These are phyloP conservation scores for Paraplagusia blochii DNA, from an alignment of 2,113 vertebrate species.

Conservation along the genomic window DNA sequence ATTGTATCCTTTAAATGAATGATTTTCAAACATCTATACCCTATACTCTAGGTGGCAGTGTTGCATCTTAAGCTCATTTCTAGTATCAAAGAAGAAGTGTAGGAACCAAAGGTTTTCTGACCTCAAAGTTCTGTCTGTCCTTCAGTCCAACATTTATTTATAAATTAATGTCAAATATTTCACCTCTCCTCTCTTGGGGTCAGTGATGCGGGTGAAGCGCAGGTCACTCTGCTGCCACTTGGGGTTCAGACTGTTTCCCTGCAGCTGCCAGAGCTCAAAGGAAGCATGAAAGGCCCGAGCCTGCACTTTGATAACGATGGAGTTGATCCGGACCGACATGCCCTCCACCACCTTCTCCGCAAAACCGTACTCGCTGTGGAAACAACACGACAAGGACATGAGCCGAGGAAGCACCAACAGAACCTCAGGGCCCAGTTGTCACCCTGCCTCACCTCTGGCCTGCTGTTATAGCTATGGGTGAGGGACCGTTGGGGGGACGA, in stretches of 20 bases:
- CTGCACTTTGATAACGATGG: constrained; percentile 95
- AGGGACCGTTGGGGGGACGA: constrained; percentile 92
- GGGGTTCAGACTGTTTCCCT: constrained; percentile 95
- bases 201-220: constrained; percentile 89
- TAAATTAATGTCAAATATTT: too few relatives aligned
- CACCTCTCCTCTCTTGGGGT: constrained; percentile 94
- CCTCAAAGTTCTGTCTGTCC: too few relatives aligned
- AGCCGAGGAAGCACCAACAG: neutral
- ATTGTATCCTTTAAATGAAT: too few relatives aligned
- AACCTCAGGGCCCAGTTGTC: neutral
- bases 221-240: constrained; percentile 93
- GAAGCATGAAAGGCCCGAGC: constrained; percentile 94
- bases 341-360: constrained; percentile 98
- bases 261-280: constrained; percentile 96
- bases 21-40: too few relatives aligned
- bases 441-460: constrained; percentile 86
- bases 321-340: constrained; percentile 96
- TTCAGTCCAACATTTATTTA: too few relatives aligned
- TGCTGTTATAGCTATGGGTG: constrained; percentile 93
- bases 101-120: too few relatives aligned
- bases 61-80: too few relatives aligned
- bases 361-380: constrained; percentile 93
- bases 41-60: too few relatives aligned
- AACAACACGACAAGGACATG: constrained; percentile 10
- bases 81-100: too few relatives aligned